phyloP scores from a whole-genome alignment of 2,113 vertebrate species.

The Apaloderma vittatum region DNA sequence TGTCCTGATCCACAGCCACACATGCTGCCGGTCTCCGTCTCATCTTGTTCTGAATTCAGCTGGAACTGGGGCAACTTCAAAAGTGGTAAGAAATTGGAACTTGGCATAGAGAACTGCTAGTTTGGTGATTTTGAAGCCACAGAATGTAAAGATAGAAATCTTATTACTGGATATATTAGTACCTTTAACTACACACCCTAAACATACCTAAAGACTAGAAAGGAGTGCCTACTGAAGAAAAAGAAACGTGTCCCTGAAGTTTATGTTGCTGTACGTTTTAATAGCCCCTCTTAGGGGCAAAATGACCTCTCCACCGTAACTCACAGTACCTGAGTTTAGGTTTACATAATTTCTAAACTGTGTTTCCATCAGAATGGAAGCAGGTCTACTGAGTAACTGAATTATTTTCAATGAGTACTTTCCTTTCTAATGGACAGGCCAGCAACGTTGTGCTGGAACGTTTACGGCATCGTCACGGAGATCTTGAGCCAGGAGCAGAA shows the following conservation, averaged over 20 bases:
- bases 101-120: neutral
- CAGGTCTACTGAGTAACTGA: neutral
- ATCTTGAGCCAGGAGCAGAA: neutral
- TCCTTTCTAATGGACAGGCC: neutral
- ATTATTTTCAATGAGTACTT: neutral
- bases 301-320: neutral
- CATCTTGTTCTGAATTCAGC: neutral
- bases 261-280: neutral
- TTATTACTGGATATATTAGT: neutral
- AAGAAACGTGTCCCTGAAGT: neutral
- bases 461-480: neutral
- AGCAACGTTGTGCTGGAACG: neutral
- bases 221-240: neutral
- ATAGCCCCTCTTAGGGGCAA: neutral
- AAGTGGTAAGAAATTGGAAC: neutral
- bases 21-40: neutral
- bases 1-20: neutral
- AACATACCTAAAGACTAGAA: neutral
- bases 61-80: neutral
- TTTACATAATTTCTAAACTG: neutral
- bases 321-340: neutral
- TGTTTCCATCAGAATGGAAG: neutral
- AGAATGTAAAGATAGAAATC: neutral
- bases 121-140: neutral
- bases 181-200: neutral